Percentiles rank a stretch among this genome's conserved stretches.
Conservation (phyloP, 2,888 invertebrate species). For the Orthosia incerta region DNA sequence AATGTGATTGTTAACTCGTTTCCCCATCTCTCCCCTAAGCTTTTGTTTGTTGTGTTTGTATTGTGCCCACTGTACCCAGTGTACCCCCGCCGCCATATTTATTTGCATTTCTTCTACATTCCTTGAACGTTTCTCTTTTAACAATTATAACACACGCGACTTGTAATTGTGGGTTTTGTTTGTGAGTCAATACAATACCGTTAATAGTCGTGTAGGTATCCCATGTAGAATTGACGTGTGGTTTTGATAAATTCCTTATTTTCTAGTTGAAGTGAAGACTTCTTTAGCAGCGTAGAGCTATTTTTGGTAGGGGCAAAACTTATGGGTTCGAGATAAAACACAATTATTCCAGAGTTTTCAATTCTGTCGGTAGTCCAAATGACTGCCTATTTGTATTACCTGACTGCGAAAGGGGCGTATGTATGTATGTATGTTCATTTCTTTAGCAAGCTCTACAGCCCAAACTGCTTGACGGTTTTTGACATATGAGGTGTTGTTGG, state of each 20-base stretch:
- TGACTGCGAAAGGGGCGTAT: no score
- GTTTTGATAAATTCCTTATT: not conserved
- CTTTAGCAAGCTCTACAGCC: no score
- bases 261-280: not conserved
- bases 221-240: not conserved
- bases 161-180: slow-evolving; percentile 41
- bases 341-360: no score
- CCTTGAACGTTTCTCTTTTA: slow-evolving; percentile 56
- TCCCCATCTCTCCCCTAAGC: slow-evolving; percentile 55
- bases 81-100: slow-evolving; percentile 53
- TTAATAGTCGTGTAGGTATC: not conserved
- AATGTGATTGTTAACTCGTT: slow-evolving; percentile 61
- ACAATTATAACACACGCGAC: slow-evolving; percentile 60
- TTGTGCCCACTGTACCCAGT: slow-evolving; percentile 47
- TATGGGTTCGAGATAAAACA: no score
- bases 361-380: no score
- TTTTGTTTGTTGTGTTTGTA: slow-evolving; percentile 55
- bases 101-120: slow-evolving; percentile 64
- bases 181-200: slow-evolving; percentile 4
- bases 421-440: no score
- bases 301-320: no score
- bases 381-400: no score
- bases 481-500: no score
- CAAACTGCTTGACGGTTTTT: no score
- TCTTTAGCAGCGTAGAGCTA: no score